Conservation (phyloP, 92 coral and sea anemone species). For the Zoanthus sociatus region DNA sequence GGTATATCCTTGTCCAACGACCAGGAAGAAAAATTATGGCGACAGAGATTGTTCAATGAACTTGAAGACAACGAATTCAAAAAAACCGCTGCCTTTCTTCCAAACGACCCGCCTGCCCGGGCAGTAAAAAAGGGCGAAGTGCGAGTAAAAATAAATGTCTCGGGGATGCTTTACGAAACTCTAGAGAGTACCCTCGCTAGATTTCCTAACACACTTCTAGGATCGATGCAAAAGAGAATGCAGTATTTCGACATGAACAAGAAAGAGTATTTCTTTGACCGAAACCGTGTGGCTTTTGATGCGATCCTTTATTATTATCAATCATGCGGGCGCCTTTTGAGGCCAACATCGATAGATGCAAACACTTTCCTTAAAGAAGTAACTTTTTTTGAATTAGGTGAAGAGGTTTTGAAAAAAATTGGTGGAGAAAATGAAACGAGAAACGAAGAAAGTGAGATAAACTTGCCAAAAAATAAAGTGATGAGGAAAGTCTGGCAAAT, state of each 20-base stretch:
- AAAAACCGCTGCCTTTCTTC: slow-evolving; percentile 55
- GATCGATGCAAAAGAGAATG: slow-evolving; percentile 87
- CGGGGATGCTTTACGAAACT: slow-evolving; percentile 96
- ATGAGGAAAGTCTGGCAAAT: slow-evolving; percentile 79
- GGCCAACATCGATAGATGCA: slow-evolving; percentile 87
- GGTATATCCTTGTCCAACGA: slow-evolving; percentile 25
- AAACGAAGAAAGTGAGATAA: slow-evolving; percentile 42
- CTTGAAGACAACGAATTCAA: slow-evolving; percentile 73
- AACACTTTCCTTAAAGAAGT: slow-evolving; percentile 84
- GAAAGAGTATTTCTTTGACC: slow-evolving; percentile 88
- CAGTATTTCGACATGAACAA: slow-evolving; percentile 80
- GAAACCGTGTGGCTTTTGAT: slow-evolving; percentile 93
- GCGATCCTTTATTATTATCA: slow-evolving; percentile 96
- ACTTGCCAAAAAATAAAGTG: slow-evolving; percentile 65
- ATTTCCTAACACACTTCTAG: slow-evolving; percentile 88
- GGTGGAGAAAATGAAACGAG: slow-evolving; percentile 54
- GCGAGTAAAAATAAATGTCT: slow-evolving; percentile 83
- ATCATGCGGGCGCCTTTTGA: slow-evolving; percentile 88
- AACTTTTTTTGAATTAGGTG: slow-evolving; percentile 88
- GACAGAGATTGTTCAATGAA: slow-evolving; percentile 64
- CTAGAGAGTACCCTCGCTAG: slow-evolving; percentile 89
- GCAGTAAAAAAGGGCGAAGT: slow-evolving; percentile 73
- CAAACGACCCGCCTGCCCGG: slow-evolving; percentile 61
- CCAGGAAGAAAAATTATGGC: slow-evolving; percentile 53
- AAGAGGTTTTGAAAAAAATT: slow-evolving; percentile 71